These are phyloP conservation scores for Chrysolina haemoptera DNA, from an alignment of 2,888 invertebrate genomes.

Conservation along the genomic window DNA sequence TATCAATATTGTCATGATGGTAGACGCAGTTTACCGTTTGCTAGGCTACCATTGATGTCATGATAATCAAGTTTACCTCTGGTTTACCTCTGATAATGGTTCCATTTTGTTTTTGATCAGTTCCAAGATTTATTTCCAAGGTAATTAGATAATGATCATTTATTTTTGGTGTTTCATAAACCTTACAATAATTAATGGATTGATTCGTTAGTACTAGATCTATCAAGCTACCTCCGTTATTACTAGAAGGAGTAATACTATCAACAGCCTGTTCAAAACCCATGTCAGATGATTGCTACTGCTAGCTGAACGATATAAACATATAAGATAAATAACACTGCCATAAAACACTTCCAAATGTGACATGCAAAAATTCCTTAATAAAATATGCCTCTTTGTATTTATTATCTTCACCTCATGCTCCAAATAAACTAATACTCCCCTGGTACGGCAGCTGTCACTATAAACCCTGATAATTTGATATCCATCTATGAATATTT, in stretches of 20 bases:
- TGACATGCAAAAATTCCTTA: not conserved
- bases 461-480: no score
- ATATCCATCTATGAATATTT: no score
- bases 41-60: no score
- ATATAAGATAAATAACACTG: not conserved
- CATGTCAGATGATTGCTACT: not conserved
- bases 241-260: not conserved
- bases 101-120: not conserved
- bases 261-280: not conserved
- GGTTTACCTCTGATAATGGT: no score
- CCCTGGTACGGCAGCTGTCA: no score
- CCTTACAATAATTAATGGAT: not conserved
- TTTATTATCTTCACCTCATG: no score
- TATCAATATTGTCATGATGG: no score
- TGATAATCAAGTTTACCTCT: no score
- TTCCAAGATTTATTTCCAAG: not conserved
- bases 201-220: not conserved
- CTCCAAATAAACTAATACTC: no score
- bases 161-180: not conserved
- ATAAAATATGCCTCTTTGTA: not conserved
- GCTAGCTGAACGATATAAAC: not conserved
- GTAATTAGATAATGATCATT: constrained; percentile 3
- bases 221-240: not conserved
- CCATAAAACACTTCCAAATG: not conserved
- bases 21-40: no score